phyloP scores from a whole-genome alignment of 2,113 vertebrate genomes.

The Noctilio leporinus region DNA sequence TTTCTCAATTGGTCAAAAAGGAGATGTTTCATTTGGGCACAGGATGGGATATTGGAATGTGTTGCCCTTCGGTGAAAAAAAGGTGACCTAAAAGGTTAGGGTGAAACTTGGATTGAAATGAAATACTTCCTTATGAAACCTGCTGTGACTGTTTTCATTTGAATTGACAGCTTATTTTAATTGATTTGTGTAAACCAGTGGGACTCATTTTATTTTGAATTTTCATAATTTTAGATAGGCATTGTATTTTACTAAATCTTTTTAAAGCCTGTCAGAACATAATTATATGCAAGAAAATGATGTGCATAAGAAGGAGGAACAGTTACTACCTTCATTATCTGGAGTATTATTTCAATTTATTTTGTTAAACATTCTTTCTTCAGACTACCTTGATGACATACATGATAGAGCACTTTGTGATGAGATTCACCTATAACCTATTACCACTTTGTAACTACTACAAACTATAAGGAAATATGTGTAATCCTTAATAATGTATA shows the following conservation, averaged over 20 bases:
- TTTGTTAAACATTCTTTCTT: background rate
- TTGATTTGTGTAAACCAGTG: background rate
- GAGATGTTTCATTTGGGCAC: background rate
- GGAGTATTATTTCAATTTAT: background rate
- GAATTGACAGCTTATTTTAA: background rate
- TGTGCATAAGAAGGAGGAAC: background rate
- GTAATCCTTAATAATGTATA: background rate
- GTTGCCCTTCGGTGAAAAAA: background rate
- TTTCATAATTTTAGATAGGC: slow-evolving; percentile 18
- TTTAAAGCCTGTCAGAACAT: background rate
- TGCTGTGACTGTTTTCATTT: background rate
- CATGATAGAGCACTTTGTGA: background rate
- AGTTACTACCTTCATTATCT: background rate
- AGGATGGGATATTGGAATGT: background rate
- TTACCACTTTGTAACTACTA: background rate
- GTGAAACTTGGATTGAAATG: background rate
- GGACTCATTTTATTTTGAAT: background rate
- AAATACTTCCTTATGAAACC: background rate
- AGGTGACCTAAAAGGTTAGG: background rate
- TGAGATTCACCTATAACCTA: background rate
- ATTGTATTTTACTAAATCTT: background rate
- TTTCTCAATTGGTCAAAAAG: background rate
- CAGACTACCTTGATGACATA: background rate
- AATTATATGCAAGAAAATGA: background rate
- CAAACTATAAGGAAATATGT: background rate